Conservation (phyloP, 2,113 vertebrate species). For the Lamprologus ornatipinnis region DNA sequence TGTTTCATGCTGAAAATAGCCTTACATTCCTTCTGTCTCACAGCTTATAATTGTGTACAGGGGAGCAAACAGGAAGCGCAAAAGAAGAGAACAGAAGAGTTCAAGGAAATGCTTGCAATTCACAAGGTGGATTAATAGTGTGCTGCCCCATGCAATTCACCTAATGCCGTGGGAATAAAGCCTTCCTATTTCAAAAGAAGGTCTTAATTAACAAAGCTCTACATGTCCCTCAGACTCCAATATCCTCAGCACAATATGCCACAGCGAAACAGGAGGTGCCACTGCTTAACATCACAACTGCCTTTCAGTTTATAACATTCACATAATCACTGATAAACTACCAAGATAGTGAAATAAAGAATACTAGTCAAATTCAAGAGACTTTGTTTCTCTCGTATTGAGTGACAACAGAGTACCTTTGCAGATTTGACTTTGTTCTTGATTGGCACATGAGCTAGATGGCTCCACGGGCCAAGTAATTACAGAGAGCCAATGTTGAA, state of each 20-base stretch:
- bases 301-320: background rate
- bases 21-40: conserved; percentile 16
- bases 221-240: conserved; percentile 22
- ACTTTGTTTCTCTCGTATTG: conserved; percentile 23
- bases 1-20: conserved; percentile 55
- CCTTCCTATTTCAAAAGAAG: conserved; percentile 16
- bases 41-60: background rate
- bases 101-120: background rate
- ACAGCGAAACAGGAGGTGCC: conserved; percentile 15
- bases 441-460: conserved; percentile 29
- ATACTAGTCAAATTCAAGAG: background rate
- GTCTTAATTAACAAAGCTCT: conserved; percentile 61
- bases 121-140: conserved; percentile 30
- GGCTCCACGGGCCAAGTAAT: conserved; percentile 35
- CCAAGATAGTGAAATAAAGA: conserved; percentile 17
- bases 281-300: background rate
- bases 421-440: conserved; percentile 15
- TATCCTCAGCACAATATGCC: conserved; percentile 21
- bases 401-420: conserved; percentile 21
- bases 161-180: conserved; percentile 45
- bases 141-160: conserved; percentile 11
- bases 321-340: background rate
- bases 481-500: conserved; percentile 48
- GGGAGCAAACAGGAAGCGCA: conserved; percentile 18
- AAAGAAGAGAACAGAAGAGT: background rate